Percentiles rank a stretch among this genome's conserved stretches.
Evolutionary conservation across 2,113 vertebrate genomes (phyloP).

Genomic region (Entelurus aequoreus): DNA sequence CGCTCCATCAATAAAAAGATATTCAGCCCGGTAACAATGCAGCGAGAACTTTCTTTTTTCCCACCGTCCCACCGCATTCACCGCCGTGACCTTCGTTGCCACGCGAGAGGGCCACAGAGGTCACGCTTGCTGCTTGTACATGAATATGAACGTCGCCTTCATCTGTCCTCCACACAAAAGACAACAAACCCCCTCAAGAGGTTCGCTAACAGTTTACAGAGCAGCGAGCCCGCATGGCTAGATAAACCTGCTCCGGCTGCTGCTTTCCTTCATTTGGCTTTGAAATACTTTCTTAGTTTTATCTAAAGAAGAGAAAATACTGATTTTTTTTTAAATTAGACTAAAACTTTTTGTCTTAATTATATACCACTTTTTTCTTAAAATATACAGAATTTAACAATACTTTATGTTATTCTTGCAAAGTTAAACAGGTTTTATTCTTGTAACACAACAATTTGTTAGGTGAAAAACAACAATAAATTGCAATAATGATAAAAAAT

Average conservation of each 20-base stretch:
- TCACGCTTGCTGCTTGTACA: conserved; percentile 35
- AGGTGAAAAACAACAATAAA: no score
- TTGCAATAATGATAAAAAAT: no score
- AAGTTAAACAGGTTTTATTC: no score
- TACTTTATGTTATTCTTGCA: no score
- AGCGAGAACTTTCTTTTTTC: conserved; percentile 43
- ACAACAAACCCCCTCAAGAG: conserved; percentile 4
- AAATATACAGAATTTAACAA: no score
- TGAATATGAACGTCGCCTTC: conserved; percentile 37
- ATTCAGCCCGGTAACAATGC: conserved; percentile 58
- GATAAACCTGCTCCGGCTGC: not conserved
- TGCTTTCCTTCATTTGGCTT: no score
- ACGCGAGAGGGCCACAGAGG: conserved; percentile 23
- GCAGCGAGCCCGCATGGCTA: not conserved
- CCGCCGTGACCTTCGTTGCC: conserved; percentile 41
- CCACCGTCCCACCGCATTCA: conserved; percentile 52
- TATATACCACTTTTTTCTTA: no score
- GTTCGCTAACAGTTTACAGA: not conserved
- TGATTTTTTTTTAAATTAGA: no score
- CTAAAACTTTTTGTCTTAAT: no score
- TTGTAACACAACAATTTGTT: no score
- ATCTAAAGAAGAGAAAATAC: no score
- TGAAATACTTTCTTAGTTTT: no score
- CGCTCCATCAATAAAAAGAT: conserved; percentile 68
- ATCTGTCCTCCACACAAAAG: conserved; percentile 42